Evolutionary conservation across 2,797 vertebrate species (phyloP).

Genomic region (Anguilla obscura): DNA sequence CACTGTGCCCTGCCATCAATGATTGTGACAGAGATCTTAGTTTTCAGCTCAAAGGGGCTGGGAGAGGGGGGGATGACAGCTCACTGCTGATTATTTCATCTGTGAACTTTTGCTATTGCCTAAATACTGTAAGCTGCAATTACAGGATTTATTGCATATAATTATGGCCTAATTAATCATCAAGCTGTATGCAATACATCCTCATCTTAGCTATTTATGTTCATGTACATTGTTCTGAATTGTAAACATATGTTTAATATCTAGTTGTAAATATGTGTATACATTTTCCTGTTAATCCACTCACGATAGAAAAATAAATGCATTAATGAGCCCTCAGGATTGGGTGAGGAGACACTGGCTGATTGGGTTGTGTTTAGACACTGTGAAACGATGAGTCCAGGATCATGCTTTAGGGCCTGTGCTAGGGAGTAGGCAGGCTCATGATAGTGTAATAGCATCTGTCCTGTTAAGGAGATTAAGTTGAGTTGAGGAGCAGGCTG

Average conservation of each 20-base stretch:
- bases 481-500: background rate
- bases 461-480: background rate
- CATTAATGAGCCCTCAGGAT: no score
- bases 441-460: background rate
- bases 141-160: background rate
- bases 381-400: background rate
- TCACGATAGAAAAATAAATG: no score
- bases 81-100: background rate
- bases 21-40: background rate
- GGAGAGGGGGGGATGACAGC: background rate
- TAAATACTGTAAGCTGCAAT: background rate
- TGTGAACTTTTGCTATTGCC: background rate
- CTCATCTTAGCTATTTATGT: background rate
- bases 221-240: background rate
- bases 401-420: background rate
- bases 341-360: background rate
- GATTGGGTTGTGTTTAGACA: background rate
- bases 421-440: background rate
- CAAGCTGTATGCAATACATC: background rate
- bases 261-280: background rate
- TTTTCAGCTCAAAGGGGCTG: background rate
- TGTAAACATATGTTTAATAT: background rate
- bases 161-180: background rate
- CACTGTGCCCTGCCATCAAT: background rate
- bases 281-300: background rate